A percentile compares a stretch with the other conserved stretches of the same genome.
Evolutionary conservation across 2,888 invertebrate genomes (phyloP).

Genomic region (Drosophila parthenogenetica): DNA sequence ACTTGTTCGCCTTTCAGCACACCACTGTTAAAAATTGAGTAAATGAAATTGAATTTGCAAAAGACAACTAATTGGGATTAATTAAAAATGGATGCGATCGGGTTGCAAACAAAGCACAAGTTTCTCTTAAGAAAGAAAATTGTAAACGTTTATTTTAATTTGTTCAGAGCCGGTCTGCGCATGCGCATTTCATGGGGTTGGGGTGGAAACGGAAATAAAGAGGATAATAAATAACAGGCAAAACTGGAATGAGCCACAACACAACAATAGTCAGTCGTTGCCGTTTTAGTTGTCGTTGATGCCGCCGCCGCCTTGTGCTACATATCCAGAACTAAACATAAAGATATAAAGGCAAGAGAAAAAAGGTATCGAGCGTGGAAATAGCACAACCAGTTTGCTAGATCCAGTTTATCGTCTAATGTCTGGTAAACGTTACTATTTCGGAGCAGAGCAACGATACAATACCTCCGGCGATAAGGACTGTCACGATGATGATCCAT

Average conservation of each 20-base stretch:
- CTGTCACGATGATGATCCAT: conserved; percentile 45
- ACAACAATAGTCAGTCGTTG: conserved; percentile 68
- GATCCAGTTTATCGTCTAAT: conserved; percentile 58
- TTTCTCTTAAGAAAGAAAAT: background rate
- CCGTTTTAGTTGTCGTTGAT: conserved; percentile 6
- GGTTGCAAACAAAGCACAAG: conserved; percentile 19
- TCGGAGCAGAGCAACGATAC: conserved; percentile 59
- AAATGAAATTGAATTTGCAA: conserved; percentile 1
- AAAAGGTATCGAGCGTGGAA: conserved; percentile 28
- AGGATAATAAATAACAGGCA: conserved; percentile 75
- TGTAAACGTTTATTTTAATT: background rate
- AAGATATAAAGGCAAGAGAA: conserved; percentile 1
- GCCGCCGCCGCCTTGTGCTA: conserved; percentile 35
- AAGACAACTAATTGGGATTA: conserved; percentile 35
- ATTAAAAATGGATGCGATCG: conserved; percentile 10
- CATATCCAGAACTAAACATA: conserved; percentile 22
- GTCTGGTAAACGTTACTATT: conserved; percentile 74
- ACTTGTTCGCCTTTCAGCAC: conserved; percentile 17
- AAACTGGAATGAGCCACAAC: conserved; percentile 81
- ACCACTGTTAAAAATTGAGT: background rate
- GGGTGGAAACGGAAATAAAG: conserved; percentile 67
- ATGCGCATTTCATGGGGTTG: conserved; percentile 49
- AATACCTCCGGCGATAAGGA: conserved; percentile 52
- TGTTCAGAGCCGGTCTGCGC: conserved; percentile 44
- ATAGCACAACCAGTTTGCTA: conserved; percentile 62